Percentiles rank a stretch among this genome's conserved stretches.
phyloP scores from a whole-genome alignment of 2,888 invertebrate species.

The Eupithecia dodoneata region DNA sequence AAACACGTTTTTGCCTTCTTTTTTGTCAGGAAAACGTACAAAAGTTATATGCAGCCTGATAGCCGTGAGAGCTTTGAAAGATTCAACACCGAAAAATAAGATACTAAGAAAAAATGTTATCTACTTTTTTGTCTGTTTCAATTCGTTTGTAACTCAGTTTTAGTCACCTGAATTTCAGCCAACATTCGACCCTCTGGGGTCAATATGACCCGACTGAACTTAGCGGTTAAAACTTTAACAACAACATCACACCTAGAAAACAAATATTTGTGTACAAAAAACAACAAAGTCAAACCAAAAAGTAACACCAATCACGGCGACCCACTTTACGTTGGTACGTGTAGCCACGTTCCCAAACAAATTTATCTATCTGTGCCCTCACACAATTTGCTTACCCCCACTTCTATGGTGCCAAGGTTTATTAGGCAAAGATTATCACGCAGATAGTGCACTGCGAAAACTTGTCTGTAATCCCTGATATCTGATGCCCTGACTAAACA shows the following conservation, averaged over 20 bases:
- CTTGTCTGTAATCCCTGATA: constrained; percentile 1
- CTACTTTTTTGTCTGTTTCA: neutral
- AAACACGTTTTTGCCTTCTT: constrained; percentile 34
- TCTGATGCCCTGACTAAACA: constrained; percentile 12
- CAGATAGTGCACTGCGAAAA: constrained; percentile 28
- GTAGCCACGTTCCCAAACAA: constrained; percentile 68
- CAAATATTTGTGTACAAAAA: constrained; percentile 18
- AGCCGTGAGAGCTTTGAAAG: neutral
- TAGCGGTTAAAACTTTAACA: neutral
- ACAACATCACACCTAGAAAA: neutral
- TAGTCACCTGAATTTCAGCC: neutral
- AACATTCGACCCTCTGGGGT: neutral
- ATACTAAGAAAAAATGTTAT: neutral
- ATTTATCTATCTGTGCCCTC: constrained; percentile 64
- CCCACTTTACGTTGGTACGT: constrained; percentile 61
- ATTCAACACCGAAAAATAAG: neutral
- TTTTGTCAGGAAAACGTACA: constrained; percentile 11
- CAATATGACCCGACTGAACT: neutral
- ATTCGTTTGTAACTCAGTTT: neutral
- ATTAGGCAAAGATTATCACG: constrained; percentile 61
- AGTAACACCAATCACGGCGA: constrained; percentile 48
- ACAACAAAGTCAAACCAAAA: constrained; percentile 46
- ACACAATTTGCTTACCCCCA: constrained; percentile 65
- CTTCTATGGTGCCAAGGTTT: constrained; percentile 67
- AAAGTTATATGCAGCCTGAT: constrained; percentile 10